Evolutionary conservation across 2,888 invertebrate species (phyloP).

Genomic region (Corbicula japonica): DNA sequence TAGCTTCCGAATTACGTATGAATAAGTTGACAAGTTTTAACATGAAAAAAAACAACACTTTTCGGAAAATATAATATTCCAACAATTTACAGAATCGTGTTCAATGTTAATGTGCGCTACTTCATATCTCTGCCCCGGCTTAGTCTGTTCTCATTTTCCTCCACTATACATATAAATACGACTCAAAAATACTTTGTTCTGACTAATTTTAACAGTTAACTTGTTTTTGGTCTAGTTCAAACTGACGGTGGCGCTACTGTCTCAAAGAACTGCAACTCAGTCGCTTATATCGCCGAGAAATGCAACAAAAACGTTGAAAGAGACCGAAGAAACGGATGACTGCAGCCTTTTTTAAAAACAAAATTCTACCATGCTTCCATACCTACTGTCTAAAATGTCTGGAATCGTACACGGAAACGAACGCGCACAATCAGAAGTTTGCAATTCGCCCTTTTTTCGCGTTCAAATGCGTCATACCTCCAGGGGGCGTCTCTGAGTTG

Average conservation of each 20-base stretch:
- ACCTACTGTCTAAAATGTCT: conserved; percentile 65
- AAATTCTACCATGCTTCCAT: conserved; percentile 70
- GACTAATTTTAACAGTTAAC: no score
- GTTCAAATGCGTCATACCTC: conserved; percentile 59
- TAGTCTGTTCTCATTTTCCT: no score
- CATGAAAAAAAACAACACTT: no score
- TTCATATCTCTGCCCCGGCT: no score
- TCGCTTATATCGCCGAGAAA: conserved; percentile 6
- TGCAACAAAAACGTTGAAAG: conserved; percentile 33
- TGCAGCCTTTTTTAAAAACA: conserved; percentile 66
- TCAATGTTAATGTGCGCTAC: no score
- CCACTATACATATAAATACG: no score
- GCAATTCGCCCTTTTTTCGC: conserved; percentile 67
- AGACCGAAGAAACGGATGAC: conserved; percentile 53
- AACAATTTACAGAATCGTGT: no score
- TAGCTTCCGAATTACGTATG: no score
- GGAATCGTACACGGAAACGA: conserved; percentile 61
- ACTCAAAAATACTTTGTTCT: no score
- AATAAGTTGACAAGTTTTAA: no score
- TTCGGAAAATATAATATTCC: no score
- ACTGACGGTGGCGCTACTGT: conserved; percentile 1
- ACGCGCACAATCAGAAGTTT: conserved; percentile 63
- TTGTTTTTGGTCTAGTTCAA: no score
- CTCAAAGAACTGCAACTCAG: neutral
- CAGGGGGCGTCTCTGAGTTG: conserved; percentile 58